phyloP scores from a whole-genome alignment of 1,140 invertebrate species.

The Lepidurus apus region DNA sequence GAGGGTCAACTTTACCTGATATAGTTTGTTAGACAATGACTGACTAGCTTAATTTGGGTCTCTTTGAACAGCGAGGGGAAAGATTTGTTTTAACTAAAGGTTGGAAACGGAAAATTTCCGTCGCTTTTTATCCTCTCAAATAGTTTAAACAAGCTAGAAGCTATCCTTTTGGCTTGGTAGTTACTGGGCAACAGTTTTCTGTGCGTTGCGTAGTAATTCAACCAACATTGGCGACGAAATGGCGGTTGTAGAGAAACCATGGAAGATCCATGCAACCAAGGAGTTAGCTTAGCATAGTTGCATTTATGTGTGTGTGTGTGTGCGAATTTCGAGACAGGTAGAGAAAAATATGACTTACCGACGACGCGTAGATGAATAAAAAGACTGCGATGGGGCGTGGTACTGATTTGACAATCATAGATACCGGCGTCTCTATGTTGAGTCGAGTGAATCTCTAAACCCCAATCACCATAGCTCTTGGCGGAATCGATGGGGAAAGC shows the following conservation, averaged over 20 bases:
- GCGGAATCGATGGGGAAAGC: conserved; percentile 8
- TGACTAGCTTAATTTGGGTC: too few relatives aligned
- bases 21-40: too few relatives aligned
- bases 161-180: too few relatives aligned
- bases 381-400: conserved; percentile 79
- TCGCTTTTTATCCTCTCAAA: too few relatives aligned
- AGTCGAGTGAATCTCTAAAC: conserved; percentile 77
- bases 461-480: conserved; percentile 72
- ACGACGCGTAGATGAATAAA: conserved; percentile 78
- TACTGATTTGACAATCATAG: conserved; percentile 86
- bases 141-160: too few relatives aligned
- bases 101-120: too few relatives aligned
- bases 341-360: conserved; percentile 58
- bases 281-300: background rate
- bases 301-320: background rate
- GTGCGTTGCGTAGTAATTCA: too few relatives aligned
- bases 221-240: too few relatives aligned
- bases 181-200: too few relatives aligned
- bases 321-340: background rate
- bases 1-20: too few relatives aligned
- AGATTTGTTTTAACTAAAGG: too few relatives aligned
- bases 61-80: too few relatives aligned
- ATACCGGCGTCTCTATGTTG: conserved; percentile 74
- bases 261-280: background rate
- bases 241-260: background rate